Evolutionary conservation across 2,797 vertebrate genomes (phyloP), one percentile per base, ranked within the genome.

Genomic region (Choloepus didactylus): DNA sequence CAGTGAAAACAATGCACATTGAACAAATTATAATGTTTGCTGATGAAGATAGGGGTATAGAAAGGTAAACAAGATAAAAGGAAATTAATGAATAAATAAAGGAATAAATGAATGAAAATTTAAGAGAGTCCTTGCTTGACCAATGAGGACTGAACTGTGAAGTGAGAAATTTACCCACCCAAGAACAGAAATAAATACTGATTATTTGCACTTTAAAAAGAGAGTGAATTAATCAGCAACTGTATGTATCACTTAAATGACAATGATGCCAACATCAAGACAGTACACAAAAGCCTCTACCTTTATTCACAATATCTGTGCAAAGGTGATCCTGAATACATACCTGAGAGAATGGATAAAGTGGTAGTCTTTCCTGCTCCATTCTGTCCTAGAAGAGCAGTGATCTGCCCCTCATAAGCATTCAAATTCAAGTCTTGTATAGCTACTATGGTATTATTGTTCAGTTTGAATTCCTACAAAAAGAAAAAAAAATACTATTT

Each of bases 341-440:
- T n/a, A 99, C 99, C 99, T 97, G 99, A 99, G 88, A 99, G 98
- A 98, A 99, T 99, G 87, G 99, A 99, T 96, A 99, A 98, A 0
- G 99, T 99, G 12, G 99, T 99, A 82, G 99, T 99, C 98, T 99
- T 99, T 89, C 99, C 99, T 41, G 99, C 99, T 23, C 99, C 99
- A 0, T 99, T 99, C 98, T 99, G 99, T 96, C 99, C 99, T 16
- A 99, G 97, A 85, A 99, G 97, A 38, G 99, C 99, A 0, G 99
- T 99, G 98, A 99, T 99, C 97, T 99, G 99, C 31, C 99, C 99
- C 95, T 99, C 99, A 0, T 99, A 99, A 99, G 99, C 99, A 98
- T 99, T 99, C 86, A 99, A 97, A 0, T 99, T 99, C 27, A 99
- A 98, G 95, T 99, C 98, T 82, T 98, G 98, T 85, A 99, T 99